Conservation (phyloP, 2,113 vertebrate genomes). For the Lonchura striata region DNA sequence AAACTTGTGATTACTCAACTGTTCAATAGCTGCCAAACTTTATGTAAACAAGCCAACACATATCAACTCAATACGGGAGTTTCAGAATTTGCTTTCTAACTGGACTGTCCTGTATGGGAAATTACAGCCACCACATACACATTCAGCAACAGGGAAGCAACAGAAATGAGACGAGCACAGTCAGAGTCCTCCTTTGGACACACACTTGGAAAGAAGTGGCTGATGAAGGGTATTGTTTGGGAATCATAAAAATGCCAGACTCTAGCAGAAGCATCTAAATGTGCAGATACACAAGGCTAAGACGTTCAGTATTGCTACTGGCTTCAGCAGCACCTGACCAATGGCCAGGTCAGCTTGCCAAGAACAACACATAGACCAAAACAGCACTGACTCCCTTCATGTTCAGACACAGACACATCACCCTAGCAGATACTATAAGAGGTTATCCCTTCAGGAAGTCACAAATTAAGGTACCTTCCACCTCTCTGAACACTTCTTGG, state of each 20-base stretch:
- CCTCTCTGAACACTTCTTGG: slow-evolving; percentile 86
- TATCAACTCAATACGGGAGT: background rate
- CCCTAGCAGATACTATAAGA: fast-evolving
- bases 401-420: fast-evolving
- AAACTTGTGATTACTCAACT: background rate
- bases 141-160: background rate
- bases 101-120: background rate
- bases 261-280: background rate
- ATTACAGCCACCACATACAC: background rate
- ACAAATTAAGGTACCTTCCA: slow-evolving; percentile 72
- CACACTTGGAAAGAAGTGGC: background rate
- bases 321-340: background rate
- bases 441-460: background rate
- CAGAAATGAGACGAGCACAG: background rate
- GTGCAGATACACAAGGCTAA: background rate
- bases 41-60: slow-evolving; percentile 14
- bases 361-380: background rate
- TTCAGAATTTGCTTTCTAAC: slow-evolving; percentile 23
- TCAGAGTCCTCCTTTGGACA: background rate
- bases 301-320: fast-evolving
- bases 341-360: background rate
- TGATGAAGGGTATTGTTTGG: background rate
- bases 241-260: background rate
- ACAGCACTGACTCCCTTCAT: fast-evolving
- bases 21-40: slow-evolving; percentile 21